Evolutionary conservation across 2,888 invertebrate species (phyloP).

Genomic region (Elgonia sp.): DNA sequence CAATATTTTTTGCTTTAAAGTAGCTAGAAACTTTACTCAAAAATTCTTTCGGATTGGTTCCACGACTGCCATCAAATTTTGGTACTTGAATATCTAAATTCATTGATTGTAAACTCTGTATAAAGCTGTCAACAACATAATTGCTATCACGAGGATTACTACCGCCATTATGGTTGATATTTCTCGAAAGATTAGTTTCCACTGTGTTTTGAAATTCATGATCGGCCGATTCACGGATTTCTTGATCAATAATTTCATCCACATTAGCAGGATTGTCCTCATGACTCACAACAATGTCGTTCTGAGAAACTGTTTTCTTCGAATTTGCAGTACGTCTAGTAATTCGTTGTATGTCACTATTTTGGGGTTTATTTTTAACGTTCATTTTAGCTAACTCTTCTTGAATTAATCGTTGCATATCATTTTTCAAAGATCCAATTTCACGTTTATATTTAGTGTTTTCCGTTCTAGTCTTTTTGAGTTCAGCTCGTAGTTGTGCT

Average conservation of each 20-base stretch:
- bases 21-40: constrained; percentile 25
- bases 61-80: constrained; percentile 15
- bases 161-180: neutral
- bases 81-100: constrained; percentile 34
- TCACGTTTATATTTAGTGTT: constrained; percentile 13
- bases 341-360: neutral
- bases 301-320: neutral
- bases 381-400: constrained; percentile 7
- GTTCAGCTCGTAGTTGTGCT: neutral
- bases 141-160: neutral
- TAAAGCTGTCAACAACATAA: neutral
- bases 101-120: constrained; percentile 23
- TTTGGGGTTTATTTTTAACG: neutral
- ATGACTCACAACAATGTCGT: neutral
- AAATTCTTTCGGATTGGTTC: constrained; percentile 33
- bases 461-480: neutral
- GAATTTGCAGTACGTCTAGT: constrained; percentile 4
- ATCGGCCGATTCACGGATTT: neutral
- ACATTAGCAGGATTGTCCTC: neutral
- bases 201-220: neutral
- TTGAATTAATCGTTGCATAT: constrained; percentile 3
- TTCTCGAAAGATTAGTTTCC: neutral
- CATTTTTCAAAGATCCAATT: neutral
- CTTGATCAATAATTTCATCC: neutral
- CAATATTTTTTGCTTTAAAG: constrained; percentile 28